Evolutionary conservation across 1,140 invertebrate species (phyloP), one percentile per base, ranked within the genome.

Genomic region (Mylabris phalerata): DNA sequence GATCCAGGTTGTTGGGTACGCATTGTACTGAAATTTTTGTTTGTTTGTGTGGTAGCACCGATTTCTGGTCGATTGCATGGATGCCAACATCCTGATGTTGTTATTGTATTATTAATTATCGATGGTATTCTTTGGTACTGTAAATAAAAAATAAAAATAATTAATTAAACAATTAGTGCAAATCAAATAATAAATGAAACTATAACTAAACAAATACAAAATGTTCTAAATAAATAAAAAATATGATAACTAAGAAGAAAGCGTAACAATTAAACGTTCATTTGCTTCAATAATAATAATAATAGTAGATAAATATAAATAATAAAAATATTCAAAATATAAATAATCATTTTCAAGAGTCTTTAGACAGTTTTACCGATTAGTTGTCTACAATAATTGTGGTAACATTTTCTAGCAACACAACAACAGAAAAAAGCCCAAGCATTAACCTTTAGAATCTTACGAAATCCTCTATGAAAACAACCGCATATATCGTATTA

Each of bases 1-100:
- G 87, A 85, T 65, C 87, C 87, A 4, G 84, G 85, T 72, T 88
- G 80, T 59, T 86, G 82, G 41, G 82, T 84, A 55, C 81, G 79
- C 71, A 84, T 82, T 25, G 83, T 84, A 57, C 81, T 82, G 69
- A 80, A 80, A 61, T 69, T 48, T 47, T 9, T 10, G 10, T 6
- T 64, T 65, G 69, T 68, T 62, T 19, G 19, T 19, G 19, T 19
- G 19, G 61, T 73, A 61, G 62, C 67, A 60, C 64, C 63, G 70
- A 72, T 52, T 67, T 74, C 50, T 62, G 66, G 64, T 68, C 75
- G 13, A 48, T 58, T 63, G 71, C 69, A 70, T 26, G 73, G 70
- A 60, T 69, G 68, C 60, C 61, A 27, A 68, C 64, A 50, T 65
- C 55, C 26, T 50, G 19, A 19, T 19, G 58, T 55, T n/a, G 63